A percentile compares a stretch with the other conserved stretches of the same genome.
phyloP scores from a whole-genome alignment of 1,140 invertebrate genomes.

The Carcinoscorpius rotundicauda region DNA sequence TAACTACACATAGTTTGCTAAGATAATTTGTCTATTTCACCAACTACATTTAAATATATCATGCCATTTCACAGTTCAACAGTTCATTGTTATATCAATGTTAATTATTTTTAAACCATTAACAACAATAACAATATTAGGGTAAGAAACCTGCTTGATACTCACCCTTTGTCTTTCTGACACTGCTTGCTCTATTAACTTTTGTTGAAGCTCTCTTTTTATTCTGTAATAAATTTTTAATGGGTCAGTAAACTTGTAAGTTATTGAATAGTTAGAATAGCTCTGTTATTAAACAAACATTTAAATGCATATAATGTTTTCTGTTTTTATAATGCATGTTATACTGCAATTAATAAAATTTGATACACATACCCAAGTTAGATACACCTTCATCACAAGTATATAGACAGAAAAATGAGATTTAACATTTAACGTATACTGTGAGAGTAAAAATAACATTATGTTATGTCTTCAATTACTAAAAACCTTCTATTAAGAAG shows the following conservation, averaged over 20 bases:
- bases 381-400: too few relatives aligned
- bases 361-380: not conserved
- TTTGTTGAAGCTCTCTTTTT: conserved; percentile 35
- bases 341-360: not conserved
- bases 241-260: too few relatives aligned
- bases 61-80: not conserved
- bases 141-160: not conserved
- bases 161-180: conserved; percentile 34
- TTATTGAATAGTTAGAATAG: too few relatives aligned
- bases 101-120: not conserved
- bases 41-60: not conserved
- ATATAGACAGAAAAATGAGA: too few relatives aligned
- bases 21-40: not conserved
- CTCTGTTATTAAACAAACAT: not conserved
- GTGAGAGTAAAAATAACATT: too few relatives aligned
- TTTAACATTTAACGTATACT: too few relatives aligned
- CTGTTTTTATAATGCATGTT: not conserved
- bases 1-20: too few relatives aligned
- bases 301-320: not conserved
- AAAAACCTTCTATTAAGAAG: too few relatives aligned
- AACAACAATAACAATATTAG: not conserved
- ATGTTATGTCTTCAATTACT: too few relatives aligned
- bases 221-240: conserved; percentile 22
- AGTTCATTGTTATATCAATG: not conserved
- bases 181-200: conserved; percentile 35